Conservation (phyloP, 2,888 invertebrate species). For the Sycophila texana region DNA sequence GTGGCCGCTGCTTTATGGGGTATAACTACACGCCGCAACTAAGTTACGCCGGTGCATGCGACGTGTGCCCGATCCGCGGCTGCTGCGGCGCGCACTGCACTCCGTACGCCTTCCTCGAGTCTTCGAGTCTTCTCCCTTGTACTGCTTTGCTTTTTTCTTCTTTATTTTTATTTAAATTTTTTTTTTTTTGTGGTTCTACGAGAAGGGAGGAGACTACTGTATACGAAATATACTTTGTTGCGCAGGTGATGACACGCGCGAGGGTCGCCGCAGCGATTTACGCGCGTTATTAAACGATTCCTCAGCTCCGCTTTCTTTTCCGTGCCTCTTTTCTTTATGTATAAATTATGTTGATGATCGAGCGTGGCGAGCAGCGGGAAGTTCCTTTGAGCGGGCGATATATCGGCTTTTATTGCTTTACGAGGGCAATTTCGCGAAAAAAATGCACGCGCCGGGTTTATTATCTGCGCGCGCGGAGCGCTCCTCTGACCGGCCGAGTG, state of each 20-base stretch:
- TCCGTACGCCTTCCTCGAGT: neutral
- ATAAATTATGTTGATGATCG: conserved; percentile 47
- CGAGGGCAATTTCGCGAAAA: conserved; percentile 50
- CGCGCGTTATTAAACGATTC: conserved; percentile 33
- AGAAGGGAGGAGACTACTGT: conserved; percentile 16
- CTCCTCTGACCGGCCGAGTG: conserved; percentile 4
- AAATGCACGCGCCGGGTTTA: conserved; percentile 10
- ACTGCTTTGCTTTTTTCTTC: too few relatives aligned
- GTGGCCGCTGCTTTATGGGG: conserved; percentile 50
- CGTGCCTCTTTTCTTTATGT: conserved; percentile 27
- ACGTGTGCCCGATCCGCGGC: conserved; percentile 17
- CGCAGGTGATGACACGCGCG: conserved; percentile 21
- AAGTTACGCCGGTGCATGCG: conserved; percentile 44
- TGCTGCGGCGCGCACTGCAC: too few relatives aligned
- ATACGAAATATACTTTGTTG: neutral
- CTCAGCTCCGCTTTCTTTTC: too few relatives aligned
- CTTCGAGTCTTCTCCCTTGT: neutral
- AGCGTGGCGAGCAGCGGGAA: conserved; percentile 1
- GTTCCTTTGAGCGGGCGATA: conserved; percentile 39
- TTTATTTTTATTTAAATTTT: neutral
- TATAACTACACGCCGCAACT: conserved; percentile 54
- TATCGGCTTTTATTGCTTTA: conserved; percentile 52
- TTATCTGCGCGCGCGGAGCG: neutral
- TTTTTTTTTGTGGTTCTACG: conserved; percentile 27
- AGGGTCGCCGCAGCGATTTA: conserved; percentile 47